A percentile compares a stretch with the other conserved stretches of the same genome.
phyloP scores from a whole-genome alignment of 2,113 vertebrate species.

The Notechis scutatus region DNA sequence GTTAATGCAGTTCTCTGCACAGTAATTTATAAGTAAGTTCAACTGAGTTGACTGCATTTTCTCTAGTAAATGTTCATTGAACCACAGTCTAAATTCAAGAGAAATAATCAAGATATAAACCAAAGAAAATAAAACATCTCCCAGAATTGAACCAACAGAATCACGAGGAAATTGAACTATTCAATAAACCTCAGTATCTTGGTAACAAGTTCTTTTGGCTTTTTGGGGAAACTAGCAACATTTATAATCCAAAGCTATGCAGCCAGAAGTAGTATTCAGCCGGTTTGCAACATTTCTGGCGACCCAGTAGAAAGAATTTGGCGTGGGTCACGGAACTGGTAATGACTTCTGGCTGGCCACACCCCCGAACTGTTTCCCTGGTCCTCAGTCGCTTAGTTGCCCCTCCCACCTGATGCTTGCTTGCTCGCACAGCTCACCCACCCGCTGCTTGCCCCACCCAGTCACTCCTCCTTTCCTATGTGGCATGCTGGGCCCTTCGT shows the following conservation, averaged over 20 bases:
- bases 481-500: no score
- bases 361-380: no score
- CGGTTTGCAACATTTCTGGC: no score
- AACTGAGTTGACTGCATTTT: neutral
- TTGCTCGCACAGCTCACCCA: no score
- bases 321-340: no score
- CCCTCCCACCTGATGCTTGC: no score
- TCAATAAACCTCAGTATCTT: neutral
- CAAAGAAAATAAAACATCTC: neutral
- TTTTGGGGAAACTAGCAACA: neutral
- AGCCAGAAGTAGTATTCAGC: no score
- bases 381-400: no score
- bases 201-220: neutral
- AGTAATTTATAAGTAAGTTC: neutral
- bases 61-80: neutral
- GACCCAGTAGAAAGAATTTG: no score
- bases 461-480: no score
- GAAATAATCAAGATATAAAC: neutral
- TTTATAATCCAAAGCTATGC: neutral
- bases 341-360: no score
- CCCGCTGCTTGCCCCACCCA: no score
- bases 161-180: neutral
- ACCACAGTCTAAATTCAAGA: neutral
- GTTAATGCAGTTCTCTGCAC: neutral
- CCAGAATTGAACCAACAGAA: neutral